Evolutionary conservation across 2,888 invertebrate genomes (phyloP), one percentile per base, ranked within the genome.

Genomic region (Sphinx pinastri): DNA sequence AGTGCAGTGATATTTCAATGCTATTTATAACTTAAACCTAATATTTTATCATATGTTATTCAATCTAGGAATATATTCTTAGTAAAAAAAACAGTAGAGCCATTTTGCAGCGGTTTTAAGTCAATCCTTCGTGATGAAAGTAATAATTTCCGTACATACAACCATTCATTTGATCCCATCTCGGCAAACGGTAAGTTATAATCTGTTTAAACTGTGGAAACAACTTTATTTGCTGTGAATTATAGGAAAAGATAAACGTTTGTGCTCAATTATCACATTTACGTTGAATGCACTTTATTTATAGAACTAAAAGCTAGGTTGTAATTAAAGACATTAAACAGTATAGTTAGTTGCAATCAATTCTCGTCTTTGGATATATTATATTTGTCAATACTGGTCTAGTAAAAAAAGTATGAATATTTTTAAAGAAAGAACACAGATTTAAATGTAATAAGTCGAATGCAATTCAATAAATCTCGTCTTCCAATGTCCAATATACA

Each of bases 81-180:
- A 10, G 16, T 55, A 55, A 59, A 59, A 59, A 59, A 47, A 47
- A 16, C 59, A 47, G 19, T 19, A 11, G 10, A 47, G 47, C 57
- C 47, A 63, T 63, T 63, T 63, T 63, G 60, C 60, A 47, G 60
- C 16, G 49, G 63, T 63, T 49, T 63, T 63, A 63, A 63, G 63
- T 49, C 49, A 63, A 63, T 63, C 49, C 49, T 63, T 63, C 49
- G 49, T 63, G 63, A 63, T 63, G 19, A 49, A 49, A 49, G 63
- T 63, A 63, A 63, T 63, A 49, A 49, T 63, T 63, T 63, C 63
- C 63, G 63, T 63, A 63, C 63, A 63, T 49, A 49, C 63, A 63
- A 63, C 63, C 63, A 63, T 63, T 63, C 63, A 63, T 63, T 63
- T 63, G 63, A 63, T 63, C 63, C 63, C 63, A 63, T 63, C 63